These are phyloP conservation scores for Gymnothorax javanicus DNA, from an alignment of 2,797 vertebrate species.

Conservation along the genomic window DNA sequence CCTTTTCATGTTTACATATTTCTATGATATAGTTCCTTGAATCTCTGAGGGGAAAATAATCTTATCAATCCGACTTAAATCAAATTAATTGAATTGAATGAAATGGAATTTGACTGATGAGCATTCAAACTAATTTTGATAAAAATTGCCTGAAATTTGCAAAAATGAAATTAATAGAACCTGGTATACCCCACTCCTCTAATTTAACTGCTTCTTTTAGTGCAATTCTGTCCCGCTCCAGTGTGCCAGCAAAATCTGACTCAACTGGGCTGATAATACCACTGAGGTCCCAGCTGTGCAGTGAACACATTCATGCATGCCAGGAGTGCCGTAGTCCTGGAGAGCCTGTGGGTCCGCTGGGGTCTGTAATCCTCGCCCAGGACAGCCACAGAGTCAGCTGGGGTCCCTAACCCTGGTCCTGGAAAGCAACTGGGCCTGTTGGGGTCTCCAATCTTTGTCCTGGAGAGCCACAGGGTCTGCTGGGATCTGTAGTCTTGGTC, in stretches of 20 bases:
- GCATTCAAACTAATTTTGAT: too few relatives aligned
- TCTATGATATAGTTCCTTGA: neutral
- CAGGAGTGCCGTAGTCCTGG: too few relatives aligned
- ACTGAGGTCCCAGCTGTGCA: too few relatives aligned
- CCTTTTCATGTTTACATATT: neutral
- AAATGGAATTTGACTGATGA: too few relatives aligned
- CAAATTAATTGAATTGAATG: neutral
- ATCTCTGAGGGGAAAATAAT: neutral
- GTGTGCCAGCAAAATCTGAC: neutral
- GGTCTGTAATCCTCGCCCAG: neutral
- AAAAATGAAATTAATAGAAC: neutral
- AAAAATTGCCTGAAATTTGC: neutral
- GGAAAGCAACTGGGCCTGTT: neutral
- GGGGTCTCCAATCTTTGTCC: neutral
- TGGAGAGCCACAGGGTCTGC: neutral
- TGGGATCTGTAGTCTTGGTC: neutral
- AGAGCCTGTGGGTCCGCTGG: too few relatives aligned
- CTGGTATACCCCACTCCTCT: neutral
- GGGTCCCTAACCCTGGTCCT: too few relatives aligned
- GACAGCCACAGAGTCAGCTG: neutral
- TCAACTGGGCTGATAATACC: neutral
- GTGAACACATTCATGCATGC: too few relatives aligned
- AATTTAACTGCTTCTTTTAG: neutral
- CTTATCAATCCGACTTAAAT: too few relatives aligned
- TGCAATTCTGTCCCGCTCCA: neutral